A percentile compares a stretch with the other conserved stretches of the same genome.
Evolutionary conservation across 2,113 vertebrate genomes (phyloP).

Genomic region (Clinocottus analis): DNA sequence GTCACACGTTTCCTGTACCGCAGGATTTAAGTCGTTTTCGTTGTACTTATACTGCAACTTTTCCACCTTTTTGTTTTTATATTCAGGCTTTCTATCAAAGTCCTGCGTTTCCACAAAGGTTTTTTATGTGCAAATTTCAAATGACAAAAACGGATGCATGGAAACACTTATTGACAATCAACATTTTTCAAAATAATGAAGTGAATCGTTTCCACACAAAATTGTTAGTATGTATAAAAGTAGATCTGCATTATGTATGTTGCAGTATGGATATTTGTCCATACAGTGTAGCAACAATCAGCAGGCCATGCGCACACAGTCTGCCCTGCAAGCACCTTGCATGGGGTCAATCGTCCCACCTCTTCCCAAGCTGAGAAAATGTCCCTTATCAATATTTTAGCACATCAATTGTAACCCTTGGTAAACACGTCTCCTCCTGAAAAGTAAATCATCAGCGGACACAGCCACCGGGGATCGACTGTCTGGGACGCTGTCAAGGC

Average conservation of each 20-base stretch:
- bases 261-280: not conserved
- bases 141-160: too few relatives aligned
- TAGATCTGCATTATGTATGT: not conserved
- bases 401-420: slow-evolving; percentile 77
- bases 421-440: slow-evolving; percentile 76
- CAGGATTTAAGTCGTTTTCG: not conserved
- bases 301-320: slow-evolving; percentile 28
- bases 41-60: not conserved
- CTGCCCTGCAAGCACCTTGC: slow-evolving; percentile 29
- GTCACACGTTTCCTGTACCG: not conserved
- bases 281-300: not conserved
- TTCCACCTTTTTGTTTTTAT: not conserved
- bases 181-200: too few relatives aligned
- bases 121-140: not conserved
- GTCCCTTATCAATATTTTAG: slow-evolving; percentile 82
- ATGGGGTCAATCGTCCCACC: slow-evolving; percentile 68
- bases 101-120: not conserved
- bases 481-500: slow-evolving; percentile 70
- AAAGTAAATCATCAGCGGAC: slow-evolving; percentile 77
- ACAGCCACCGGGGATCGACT: slow-evolving; percentile 69
- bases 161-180: not conserved
- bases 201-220: not conserved
- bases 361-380: slow-evolving; percentile 75
- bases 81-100: not conserved
- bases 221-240: not conserved